Evolutionary conservation across 2,113 vertebrate genomes (phyloP).

Genomic region (Apteryx mantelli): DNA sequence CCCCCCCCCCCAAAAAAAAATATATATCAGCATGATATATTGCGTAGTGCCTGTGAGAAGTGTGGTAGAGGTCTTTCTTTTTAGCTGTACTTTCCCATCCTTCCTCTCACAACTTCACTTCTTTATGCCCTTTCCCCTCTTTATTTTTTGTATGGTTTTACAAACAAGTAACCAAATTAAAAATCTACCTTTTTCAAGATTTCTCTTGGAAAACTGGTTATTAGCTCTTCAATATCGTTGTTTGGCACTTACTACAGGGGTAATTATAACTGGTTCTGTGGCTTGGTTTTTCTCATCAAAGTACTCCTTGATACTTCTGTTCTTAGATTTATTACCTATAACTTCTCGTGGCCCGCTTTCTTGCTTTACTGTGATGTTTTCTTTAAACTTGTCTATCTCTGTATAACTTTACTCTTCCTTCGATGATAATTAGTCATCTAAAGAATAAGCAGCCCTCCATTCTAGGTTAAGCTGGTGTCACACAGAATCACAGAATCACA

Average conservation of each 20-base stretch:
- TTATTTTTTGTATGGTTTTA: neutral
- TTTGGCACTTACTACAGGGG: neutral
- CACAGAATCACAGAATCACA: too few relatives aligned
- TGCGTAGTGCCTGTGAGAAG: neutral
- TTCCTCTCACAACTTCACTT: neutral
- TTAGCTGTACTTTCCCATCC: neutral
- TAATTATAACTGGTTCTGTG: neutral
- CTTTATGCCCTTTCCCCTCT: neutral
- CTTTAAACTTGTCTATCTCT: slow-evolving; percentile 53
- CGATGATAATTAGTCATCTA: slow-evolving; percentile 6
- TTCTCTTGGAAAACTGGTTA: neutral
- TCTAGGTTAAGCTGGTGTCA: slow-evolving; percentile 22
- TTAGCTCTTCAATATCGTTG: neutral
- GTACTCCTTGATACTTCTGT: neutral
- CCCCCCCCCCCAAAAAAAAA: too few relatives aligned
- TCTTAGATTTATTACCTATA: neutral
- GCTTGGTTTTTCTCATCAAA: neutral
- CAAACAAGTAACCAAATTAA: neutral
- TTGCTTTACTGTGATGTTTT: slow-evolving; percentile 28
- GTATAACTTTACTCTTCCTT: neutral
- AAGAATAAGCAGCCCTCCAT: neutral
- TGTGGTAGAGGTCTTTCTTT: neutral
- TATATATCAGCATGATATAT: neutral
- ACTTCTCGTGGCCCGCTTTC: neutral
- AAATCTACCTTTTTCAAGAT: neutral